phyloP scores from a whole-genome alignment of 2,888 invertebrate genomes.

The Oasisia sp. region DNA sequence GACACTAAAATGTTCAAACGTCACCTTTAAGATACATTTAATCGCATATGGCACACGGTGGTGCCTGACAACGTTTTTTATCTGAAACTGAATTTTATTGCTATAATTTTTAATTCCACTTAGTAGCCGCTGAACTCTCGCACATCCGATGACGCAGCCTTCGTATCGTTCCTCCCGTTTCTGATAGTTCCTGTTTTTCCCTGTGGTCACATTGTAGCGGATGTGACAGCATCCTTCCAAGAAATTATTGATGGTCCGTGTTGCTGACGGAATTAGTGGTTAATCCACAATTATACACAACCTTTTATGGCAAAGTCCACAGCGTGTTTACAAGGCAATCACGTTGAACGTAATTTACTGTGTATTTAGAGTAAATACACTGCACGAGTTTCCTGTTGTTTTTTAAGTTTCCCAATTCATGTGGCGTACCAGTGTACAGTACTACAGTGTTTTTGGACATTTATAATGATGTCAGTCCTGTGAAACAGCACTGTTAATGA shows the following conservation, averaged over 20 bases:
- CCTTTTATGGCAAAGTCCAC: background rate
- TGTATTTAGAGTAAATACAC: background rate
- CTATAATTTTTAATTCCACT: background rate
- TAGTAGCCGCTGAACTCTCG: too few relatives aligned
- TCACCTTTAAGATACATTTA: background rate
- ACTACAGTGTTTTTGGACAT: background rate
- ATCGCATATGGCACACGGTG: background rate
- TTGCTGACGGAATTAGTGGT: background rate
- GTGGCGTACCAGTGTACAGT: background rate
- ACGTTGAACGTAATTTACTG: background rate
- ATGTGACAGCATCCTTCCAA: conserved; percentile 2
- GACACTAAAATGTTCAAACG: too few relatives aligned
- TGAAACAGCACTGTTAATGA: background rate
- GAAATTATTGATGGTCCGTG: background rate
- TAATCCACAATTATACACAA: background rate
- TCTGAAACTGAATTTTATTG: background rate
- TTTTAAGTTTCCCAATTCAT: background rate
- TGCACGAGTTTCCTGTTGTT: background rate
- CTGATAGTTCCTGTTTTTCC: background rate
- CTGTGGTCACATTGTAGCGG: background rate
- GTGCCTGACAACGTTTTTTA: background rate
- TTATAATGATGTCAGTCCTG: background rate
- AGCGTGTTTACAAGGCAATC: background rate
- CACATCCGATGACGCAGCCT: background rate
- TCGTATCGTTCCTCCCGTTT: background rate